phyloP scores from a whole-genome alignment of 2,888 invertebrate species.

The Tenthredo notha region DNA sequence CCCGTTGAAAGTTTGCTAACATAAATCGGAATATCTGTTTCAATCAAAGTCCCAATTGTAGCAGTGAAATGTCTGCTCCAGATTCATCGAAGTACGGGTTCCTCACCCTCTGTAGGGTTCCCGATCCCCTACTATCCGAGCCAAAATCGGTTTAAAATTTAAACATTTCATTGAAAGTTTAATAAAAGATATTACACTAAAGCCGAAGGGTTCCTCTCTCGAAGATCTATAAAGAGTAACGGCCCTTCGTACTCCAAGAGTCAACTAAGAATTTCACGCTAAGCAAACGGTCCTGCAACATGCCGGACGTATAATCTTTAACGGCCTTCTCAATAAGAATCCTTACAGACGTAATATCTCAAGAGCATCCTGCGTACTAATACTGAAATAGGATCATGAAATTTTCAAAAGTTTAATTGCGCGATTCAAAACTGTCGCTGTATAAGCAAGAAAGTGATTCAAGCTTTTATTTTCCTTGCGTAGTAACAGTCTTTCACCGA shows the following conservation, averaged over 20 bases:
- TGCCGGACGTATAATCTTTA: constrained; percentile 53
- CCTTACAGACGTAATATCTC: constrained; percentile 48
- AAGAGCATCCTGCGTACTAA: constrained; percentile 43
- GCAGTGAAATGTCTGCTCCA: constrained; percentile 18
- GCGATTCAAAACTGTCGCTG: constrained; percentile 32
- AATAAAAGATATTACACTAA: constrained; percentile 48
- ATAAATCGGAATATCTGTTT: neutral
- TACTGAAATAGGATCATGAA: constrained; percentile 47
- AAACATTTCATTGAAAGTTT: constrained; percentile 43
- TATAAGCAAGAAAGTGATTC: constrained; percentile 43
- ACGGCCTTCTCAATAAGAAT: constrained; percentile 52
- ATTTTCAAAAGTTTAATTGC: constrained; percentile 48
- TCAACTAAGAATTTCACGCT: constrained; percentile 48
- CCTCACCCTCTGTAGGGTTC: neutral
- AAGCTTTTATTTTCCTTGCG: neutral
- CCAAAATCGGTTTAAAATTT: constrained; percentile 28
- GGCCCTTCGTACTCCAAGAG: constrained; percentile 37
- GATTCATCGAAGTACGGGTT: constrained; percentile 3
- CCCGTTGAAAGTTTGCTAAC: neutral
- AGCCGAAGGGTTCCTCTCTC: constrained; percentile 21
- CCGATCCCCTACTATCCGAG: neutral
- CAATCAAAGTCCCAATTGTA: neutral
- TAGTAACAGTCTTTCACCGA: neutral
- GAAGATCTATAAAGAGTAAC: constrained; percentile 50
- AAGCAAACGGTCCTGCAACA: constrained; percentile 54